Percentiles rank a stretch among this genome's conserved stretches.
Evolutionary conservation across 2,888 invertebrate genomes (phyloP).

Genomic region (Megaustenia siamemsis): DNA sequence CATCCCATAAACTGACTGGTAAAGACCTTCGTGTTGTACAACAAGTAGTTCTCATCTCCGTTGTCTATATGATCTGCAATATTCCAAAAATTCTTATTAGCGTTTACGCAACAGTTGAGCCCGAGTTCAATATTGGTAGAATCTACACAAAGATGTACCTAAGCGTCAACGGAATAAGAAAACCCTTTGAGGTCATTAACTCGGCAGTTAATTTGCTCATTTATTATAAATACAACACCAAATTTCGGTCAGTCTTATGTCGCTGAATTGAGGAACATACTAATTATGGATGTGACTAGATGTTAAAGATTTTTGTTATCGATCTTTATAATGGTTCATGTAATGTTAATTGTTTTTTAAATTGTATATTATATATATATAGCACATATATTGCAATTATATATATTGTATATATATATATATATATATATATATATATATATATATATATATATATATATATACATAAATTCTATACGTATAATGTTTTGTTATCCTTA

Average conservation of each 20-base stretch:
- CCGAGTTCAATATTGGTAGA: conserved; percentile 18
- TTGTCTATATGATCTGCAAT: background rate
- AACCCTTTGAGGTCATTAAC: background rate
- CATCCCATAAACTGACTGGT: conserved; percentile 1
- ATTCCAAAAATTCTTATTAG: conserved; percentile 12
- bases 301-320: too few species aligned
- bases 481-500: too few species aligned
- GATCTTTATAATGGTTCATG: too few species aligned
- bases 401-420: too few species aligned
- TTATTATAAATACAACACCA: conserved; percentile 36
- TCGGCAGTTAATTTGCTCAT: background rate
- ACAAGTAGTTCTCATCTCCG: conserved; percentile 4
- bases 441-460: too few species aligned
- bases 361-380: too few species aligned
- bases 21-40: conserved; percentile 18
- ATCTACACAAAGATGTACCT: conserved; percentile 26
- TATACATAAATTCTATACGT: too few species aligned
- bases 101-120: background rate
- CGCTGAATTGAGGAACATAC: background rate
- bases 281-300: too few species aligned
- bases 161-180: background rate
- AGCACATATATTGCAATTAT: too few species aligned
- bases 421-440: too few species aligned
- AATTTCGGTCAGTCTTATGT: background rate
- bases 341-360: too few species aligned